Evolutionary conservation across 2,113 vertebrate genomes (phyloP).

Genomic region (mouse (Mus musculus)): DNA sequence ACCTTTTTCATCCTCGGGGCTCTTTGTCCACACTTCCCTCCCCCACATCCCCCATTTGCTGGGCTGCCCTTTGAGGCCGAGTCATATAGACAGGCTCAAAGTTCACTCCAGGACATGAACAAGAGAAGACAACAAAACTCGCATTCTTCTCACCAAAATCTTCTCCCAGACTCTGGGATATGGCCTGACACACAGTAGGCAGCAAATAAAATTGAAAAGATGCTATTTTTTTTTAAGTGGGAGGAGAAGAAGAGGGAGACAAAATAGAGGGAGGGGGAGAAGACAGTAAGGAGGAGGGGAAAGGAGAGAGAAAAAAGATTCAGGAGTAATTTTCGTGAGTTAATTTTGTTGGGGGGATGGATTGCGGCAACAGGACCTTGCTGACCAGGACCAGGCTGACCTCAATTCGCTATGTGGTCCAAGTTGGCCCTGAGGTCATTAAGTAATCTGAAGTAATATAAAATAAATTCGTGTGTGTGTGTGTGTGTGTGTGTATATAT

Average conservation of each 20-base stretch:
- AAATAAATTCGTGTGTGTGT: neutral
- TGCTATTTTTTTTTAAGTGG: neutral
- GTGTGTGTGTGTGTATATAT: neutral
- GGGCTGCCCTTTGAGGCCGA: slow-evolving; percentile 54
- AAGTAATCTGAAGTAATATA: neutral
- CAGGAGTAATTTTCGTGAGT: neutral
- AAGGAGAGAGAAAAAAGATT: neutral
- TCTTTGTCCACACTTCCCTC: neutral
- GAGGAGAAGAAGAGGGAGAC: no score
- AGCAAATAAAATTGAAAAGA: slow-evolving; percentile 5
- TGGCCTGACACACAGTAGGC: slow-evolving; percentile 8
- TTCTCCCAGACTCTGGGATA: slow-evolving; percentile 49
- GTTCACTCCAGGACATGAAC: slow-evolving; percentile 63
- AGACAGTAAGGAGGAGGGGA: neutral
- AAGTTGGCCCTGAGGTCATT: neutral
- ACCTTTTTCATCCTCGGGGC: neutral
- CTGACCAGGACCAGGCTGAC: neutral
- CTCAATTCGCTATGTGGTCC: neutral
- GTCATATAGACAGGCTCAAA: slow-evolving; percentile 67
- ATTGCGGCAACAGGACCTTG: neutral
- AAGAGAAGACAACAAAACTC: slow-evolving; percentile 67
- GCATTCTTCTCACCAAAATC: slow-evolving; percentile 56
- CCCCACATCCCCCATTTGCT: neutral
- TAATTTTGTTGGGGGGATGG: neutral
- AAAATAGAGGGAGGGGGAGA: no score